Conservation (phyloP, 2,888 invertebrate species). For the Sylvicola fuscatus region DNA sequence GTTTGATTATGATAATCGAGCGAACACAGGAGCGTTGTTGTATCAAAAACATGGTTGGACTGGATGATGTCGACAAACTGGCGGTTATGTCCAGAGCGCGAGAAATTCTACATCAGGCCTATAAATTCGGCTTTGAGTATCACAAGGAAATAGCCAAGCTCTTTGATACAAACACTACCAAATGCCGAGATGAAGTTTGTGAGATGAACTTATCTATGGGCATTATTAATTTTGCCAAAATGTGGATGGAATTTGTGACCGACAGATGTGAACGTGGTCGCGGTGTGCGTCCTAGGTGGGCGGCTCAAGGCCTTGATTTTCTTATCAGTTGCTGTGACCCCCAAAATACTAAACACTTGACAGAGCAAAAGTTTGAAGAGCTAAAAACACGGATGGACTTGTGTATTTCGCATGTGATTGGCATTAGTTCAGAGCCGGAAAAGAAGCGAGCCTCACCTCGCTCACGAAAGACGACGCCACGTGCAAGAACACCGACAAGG, state of each 20-base stretch:
- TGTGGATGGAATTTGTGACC: slow-evolving; percentile 81
- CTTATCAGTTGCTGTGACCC: slow-evolving; percentile 71
- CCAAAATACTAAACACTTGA: slow-evolving; percentile 52
- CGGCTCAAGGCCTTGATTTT: slow-evolving; percentile 73
- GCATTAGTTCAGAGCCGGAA: slow-evolving; percentile 32
- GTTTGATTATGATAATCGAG: slow-evolving; percentile 24
- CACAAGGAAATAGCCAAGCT: slow-evolving; percentile 33
- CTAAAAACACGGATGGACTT: slow-evolving; percentile 59
- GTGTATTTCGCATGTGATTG: slow-evolving; percentile 76
- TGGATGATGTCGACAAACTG: slow-evolving; percentile 28
- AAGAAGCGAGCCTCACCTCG: slow-evolving; percentile 22
- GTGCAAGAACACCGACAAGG: slow-evolving; percentile 25
- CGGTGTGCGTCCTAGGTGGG: slow-evolving; percentile 70
- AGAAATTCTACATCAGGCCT: slow-evolving; percentile 69
- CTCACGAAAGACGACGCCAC: slow-evolving; percentile 23
- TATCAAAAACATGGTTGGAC: slow-evolving; percentile 16
- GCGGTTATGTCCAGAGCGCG: slow-evolving; percentile 42
- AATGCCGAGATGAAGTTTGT: slow-evolving; percentile 18
- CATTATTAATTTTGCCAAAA: slow-evolving; percentile 46
- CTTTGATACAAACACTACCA: slow-evolving; percentile 26
- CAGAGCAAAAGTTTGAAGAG: slow-evolving; percentile 57
- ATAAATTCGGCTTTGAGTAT: slow-evolving; percentile 70
- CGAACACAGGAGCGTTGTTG: slow-evolving; percentile 20
- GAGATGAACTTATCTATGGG: slow-evolving; percentile 31
- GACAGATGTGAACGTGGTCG: slow-evolving; percentile 66